Percentiles rank a stretch among this genome's conserved stretches.
phyloP scores from a whole-genome alignment of 2,113 vertebrate genomes.

The Ochotona princeps region DNA sequence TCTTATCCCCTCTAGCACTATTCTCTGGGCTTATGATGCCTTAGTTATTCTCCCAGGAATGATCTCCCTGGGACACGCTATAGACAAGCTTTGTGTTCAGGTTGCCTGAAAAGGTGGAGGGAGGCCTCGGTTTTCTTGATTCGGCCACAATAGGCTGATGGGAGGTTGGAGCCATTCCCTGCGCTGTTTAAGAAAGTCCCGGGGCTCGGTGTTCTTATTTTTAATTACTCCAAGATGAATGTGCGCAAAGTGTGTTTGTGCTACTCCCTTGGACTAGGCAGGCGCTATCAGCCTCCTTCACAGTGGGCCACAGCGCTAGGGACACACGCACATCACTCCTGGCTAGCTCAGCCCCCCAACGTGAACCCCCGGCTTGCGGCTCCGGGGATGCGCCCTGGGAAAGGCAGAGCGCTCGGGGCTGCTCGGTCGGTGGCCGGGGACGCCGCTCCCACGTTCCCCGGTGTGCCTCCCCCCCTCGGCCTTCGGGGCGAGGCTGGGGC shows the following conservation, averaged over 20 bases:
- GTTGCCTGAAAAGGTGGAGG: conserved; percentile 62
- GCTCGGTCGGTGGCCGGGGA: conserved; percentile 72
- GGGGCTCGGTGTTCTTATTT: conserved; percentile 28
- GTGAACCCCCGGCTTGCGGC: no score
- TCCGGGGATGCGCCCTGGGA: conserved; percentile 66
- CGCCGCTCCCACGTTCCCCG: conserved; percentile 76
- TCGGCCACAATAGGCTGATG: conserved; percentile 53
- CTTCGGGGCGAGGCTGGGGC: conserved; percentile 81
- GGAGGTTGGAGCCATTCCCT: not conserved
- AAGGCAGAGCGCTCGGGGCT: conserved; percentile 64
- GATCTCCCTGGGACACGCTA: conserved; percentile 32
- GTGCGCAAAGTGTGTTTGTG: not conserved
- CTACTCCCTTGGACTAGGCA: not conserved
- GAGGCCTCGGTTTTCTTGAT: conserved; percentile 72
- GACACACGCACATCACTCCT: no score
- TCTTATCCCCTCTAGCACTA: not conserved
- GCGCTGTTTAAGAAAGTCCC: not conserved
- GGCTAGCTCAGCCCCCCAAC: no score
- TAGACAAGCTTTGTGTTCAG: conserved; percentile 72
- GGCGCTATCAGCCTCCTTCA: not conserved
- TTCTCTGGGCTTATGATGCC: conserved; percentile 30
- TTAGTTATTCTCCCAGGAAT: conserved; percentile 30
- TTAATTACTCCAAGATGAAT: conserved; percentile 34
- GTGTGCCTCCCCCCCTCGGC: conserved; percentile 47
- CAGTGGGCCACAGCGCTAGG: not conserved